phyloP scores from a whole-genome alignment of 2,113 vertebrate species.

The Cygnus atratus region DNA sequence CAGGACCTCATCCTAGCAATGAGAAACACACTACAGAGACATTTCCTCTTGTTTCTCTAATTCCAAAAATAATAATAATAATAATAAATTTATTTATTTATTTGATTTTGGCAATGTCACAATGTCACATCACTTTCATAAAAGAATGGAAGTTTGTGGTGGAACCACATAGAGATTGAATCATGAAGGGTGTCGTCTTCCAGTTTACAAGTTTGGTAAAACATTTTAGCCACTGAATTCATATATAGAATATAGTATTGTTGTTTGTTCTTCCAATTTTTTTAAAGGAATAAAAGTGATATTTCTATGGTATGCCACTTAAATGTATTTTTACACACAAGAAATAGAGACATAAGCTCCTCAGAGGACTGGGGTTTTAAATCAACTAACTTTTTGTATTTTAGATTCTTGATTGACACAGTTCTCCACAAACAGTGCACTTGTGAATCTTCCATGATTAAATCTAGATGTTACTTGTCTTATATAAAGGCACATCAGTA shows the following conservation, averaged over 20 bases:
- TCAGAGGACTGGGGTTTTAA: background rate
- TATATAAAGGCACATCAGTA: background rate
- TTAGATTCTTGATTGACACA: background rate
- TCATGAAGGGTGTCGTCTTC: rapidly evolving
- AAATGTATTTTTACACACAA: background rate
- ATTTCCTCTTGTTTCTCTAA: background rate
- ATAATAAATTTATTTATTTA: background rate
- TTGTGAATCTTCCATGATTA: background rate
- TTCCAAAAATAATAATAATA: background rate
- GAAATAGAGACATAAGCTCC: background rate
- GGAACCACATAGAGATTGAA: background rate
- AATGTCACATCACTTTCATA: background rate
- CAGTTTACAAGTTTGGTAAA: background rate
- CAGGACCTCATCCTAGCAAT: background rate
- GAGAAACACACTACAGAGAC: background rate
- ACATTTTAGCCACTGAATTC: background rate
- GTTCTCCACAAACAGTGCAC: background rate
- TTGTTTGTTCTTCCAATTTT: background rate
- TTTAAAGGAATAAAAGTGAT: background rate
- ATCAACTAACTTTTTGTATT: background rate
- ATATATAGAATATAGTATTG: background rate
- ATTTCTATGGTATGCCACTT: background rate
- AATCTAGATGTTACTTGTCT: background rate
- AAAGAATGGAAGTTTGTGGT: background rate
- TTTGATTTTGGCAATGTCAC: background rate